A percentile compares a stretch with the other conserved stretches of the same genome.
phyloP scores from a whole-genome alignment of 1,140 invertebrate species.

The Hylaeus volcanicus region DNA sequence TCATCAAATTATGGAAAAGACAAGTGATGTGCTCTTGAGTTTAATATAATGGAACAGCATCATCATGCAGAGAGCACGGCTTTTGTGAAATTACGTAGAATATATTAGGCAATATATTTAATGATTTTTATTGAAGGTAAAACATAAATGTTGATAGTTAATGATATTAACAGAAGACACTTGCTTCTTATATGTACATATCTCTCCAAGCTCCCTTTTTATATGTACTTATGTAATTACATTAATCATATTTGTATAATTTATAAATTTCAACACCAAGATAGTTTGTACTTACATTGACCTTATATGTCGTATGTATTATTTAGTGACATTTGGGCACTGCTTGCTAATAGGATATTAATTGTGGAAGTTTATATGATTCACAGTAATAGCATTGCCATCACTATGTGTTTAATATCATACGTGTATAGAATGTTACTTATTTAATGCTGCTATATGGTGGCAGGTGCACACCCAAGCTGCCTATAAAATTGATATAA shows the following conservation, averaged over 20 bases:
- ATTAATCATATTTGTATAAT: conserved; percentile 31
- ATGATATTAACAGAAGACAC: not conserved
- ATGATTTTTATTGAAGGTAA: not conserved
- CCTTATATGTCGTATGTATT: conserved; percentile 73
- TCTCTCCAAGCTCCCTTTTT: not conserved
- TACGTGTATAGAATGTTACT: conserved; percentile 58
- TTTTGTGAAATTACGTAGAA: no score
- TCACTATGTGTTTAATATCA: conserved; percentile 58
- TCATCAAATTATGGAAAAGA: not conserved
- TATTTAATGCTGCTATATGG: conserved; percentile 73
- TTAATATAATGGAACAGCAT: no score
- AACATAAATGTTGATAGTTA: not conserved
- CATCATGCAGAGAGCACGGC: no score
- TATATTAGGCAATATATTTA: not conserved
- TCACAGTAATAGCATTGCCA: conserved; percentile 56
- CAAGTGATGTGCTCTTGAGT: not conserved
- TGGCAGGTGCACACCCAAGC: conserved; percentile 80
- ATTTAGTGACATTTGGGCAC: conserved; percentile 75
- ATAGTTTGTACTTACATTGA: conserved; percentile 71
- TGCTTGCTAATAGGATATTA: conserved; percentile 78
- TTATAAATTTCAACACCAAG: conserved; percentile 46
- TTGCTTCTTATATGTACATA: not conserved
- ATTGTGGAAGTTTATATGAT: conserved; percentile 70
- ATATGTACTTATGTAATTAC: conserved; percentile 5
- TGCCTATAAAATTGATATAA: conserved; percentile 70